Percentiles rank a stretch among this genome's conserved stretches.
Evolutionary conservation across 2,113 vertebrate species (phyloP).

Genomic region (Pardalotus punctatus): DNA sequence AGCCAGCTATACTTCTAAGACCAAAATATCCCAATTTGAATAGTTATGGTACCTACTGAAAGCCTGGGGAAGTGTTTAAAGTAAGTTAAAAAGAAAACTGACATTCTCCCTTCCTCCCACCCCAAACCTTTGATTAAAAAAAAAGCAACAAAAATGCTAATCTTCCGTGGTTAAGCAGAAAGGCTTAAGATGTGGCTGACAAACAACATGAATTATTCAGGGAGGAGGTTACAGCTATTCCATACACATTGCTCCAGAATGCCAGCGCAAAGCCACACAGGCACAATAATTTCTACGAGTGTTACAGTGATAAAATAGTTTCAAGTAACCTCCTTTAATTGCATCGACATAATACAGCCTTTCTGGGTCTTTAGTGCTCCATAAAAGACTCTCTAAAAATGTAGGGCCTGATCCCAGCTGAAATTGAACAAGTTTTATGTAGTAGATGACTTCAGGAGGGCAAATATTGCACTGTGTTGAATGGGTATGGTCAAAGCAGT

Average conservation of each 20-base stretch:
- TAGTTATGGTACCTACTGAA: slow-evolving; percentile 8
- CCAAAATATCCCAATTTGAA: slow-evolving; percentile 21
- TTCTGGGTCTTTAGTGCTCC: not conserved
- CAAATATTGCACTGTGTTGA: not conserved
- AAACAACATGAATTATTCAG: slow-evolving; percentile 76
- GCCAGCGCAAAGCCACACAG: slow-evolving; percentile 1
- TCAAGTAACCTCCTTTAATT: not conserved
- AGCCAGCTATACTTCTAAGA: slow-evolving; percentile 37
- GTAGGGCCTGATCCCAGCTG: not conserved
- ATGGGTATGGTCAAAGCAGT: not conserved
- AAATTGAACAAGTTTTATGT: not conserved
- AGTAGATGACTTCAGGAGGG: not conserved
- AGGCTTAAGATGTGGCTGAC: slow-evolving; percentile 60
- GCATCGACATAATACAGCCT: not conserved
- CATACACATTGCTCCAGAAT: slow-evolving; percentile 21
- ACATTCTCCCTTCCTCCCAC: not conserved
- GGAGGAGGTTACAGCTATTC: slow-evolving; percentile 30
- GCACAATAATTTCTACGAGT: slow-evolving; percentile 30
- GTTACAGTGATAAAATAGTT: not conserved
- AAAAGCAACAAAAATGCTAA: slow-evolving; percentile 61
- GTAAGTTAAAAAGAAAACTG: slow-evolving; percentile 31
- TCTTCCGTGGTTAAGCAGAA: slow-evolving; percentile 66
- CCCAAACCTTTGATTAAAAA: slow-evolving; percentile 65
- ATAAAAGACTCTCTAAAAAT: not conserved
- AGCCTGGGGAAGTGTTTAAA: slow-evolving; percentile 58